Evolutionary conservation across 2,888 invertebrate species (phyloP), one percentile per base, ranked within the genome.

Genomic region (Archips xylosteana): DNA sequence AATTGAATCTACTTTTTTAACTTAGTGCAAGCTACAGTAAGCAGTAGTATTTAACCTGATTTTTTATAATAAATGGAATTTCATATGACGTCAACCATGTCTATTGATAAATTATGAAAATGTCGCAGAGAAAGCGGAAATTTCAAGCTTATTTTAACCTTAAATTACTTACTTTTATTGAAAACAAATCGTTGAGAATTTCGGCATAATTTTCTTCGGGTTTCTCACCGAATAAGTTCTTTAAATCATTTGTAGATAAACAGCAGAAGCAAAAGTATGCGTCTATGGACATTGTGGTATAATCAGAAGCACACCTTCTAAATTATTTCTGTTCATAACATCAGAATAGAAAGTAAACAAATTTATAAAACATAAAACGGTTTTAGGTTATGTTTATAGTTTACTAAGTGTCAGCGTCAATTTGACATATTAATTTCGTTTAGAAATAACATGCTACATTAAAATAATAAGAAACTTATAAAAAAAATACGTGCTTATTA

Each of bases 251-350:
- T 9, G 81, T 81, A 1, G 81, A 80, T 13, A 81, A 62, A 32
- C 81, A 81, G 59, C 80, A 81, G 39, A 81, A 80, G 34, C 81
- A 81, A 70, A 81, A 81, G 70, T 81, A 81, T 1, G 78, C 75
- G 36, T 81, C 80, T 54, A 78, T 66, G 13, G 80, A 80, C 79
- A 82, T 77, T 74, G n/a, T 74, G n/a, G 36, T 4, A 9, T 6
- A 13, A 32, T 34, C n/a, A 51, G 3, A 54, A 49, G 13, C 6
- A 54, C 4, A 54, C 13, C 9, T 54, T 2, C 8, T 8, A 23
- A 23, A 54, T 23, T 0, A 54, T 23, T 54, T 45, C 10, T 12
- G n/a, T n/a, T 12, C 4, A 8, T 15, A 39, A 59, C 5, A 36
- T 4, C 13, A 34, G 12, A n/a, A 42, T 42, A 42, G 42, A 62